Conservation (phyloP, 2,113 vertebrate species). For the Sphyrna mokarran region DNA sequence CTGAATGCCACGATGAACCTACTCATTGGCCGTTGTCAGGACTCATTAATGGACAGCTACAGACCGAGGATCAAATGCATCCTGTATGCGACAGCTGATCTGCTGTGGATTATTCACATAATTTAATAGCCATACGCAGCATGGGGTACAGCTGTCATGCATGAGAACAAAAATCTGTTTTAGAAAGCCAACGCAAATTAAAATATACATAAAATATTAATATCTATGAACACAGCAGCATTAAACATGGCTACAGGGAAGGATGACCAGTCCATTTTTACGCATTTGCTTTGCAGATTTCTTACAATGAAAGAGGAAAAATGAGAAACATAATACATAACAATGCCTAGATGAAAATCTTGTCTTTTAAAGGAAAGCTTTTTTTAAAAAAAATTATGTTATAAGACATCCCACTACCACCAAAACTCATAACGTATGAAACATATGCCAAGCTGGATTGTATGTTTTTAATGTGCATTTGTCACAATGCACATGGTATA, state of each 20-base stretch:
- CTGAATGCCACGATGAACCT: conserved; percentile 29
- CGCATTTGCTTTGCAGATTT: neutral
- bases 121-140: conserved; percentile 50
- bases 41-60: conserved; percentile 44
- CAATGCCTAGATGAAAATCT: neutral
- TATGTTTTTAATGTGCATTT: neutral
- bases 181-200: conserved; percentile 27
- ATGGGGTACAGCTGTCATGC: conserved; percentile 39
- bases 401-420: too few relatives aligned
- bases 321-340: neutral
- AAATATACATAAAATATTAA: conserved; percentile 32
- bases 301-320: neutral
- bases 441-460: neutral
- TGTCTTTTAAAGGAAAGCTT: neutral
- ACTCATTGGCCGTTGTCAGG: conserved; percentile 33
- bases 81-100: conserved; percentile 42
- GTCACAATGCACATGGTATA: neutral
- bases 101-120: conserved; percentile 45
- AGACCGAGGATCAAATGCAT: conserved; percentile 35
- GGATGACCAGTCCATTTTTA: neutral
- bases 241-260: neutral
- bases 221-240: neutral
- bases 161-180: conserved; percentile 34
- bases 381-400: neutral
- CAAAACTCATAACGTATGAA: neutral